Evolutionary conservation across 2,113 vertebrate species (phyloP).

Genomic region (Trematocara stigmaticum): DNA sequence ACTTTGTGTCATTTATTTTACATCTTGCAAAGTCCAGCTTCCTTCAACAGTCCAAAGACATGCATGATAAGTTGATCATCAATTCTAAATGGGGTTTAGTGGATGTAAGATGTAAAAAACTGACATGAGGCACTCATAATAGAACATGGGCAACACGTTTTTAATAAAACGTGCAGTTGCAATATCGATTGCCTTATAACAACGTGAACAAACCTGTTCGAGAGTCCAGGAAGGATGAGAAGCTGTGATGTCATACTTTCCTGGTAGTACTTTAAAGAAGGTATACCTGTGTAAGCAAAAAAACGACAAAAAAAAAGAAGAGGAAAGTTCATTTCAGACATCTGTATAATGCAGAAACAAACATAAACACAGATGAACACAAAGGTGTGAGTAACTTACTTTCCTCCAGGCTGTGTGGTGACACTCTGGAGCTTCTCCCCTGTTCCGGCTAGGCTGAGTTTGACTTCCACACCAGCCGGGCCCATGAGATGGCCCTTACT

Average conservation of each 20-base stretch:
- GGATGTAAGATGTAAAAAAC: neutral
- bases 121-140: neutral
- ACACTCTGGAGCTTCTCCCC: conserved; percentile 81
- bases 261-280: conserved; percentile 94
- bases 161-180: too few relatives aligned
- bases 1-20: neutral
- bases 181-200: neutral
- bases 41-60: neutral
- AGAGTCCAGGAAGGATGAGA: conserved; percentile 89
- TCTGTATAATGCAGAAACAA: neutral
- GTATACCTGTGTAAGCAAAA: conserved; percentile 76
- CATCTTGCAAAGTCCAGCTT: neutral
- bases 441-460: conserved; percentile 76
- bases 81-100: rapidly evolving
- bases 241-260: conserved; percentile 89
- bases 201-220: conserved; percentile 78
- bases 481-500: conserved; percentile 89
- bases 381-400: conserved; percentile 74
- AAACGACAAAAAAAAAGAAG: neutral
- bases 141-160: neutral
- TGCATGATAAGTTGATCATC: rapidly evolving
- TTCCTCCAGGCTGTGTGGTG: conserved; percentile 85
- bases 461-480: conserved; percentile 87
- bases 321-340: neutral
- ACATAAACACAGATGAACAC: neutral